Evolutionary conservation across 2,888 invertebrate species (phyloP), one percentile per base, ranked within the genome.

Genomic region (Sturmia bella): DNA sequence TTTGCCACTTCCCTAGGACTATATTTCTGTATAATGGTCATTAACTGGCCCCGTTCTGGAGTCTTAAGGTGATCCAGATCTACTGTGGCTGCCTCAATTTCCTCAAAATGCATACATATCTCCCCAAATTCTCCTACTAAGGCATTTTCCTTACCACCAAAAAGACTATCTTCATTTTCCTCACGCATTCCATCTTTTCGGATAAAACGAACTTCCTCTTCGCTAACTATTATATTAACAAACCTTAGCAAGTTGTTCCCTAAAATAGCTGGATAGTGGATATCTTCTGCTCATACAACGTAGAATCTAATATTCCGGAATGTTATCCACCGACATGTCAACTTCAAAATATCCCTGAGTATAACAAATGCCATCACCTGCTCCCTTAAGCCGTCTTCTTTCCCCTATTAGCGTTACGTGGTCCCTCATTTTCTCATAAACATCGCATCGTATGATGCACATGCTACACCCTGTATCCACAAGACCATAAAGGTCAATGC

Each of bases 191-290:
- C 27, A 27, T 4, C 27, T 27, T 27, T 27, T 27, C 3, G 27
- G 27, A 27, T 27, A 27, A 27, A 6, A 27, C 27, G 41, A 32
- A 81, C 78, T 1, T 72, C 80, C 2, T 77, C 74, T 5, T 57
- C 32, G 6, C 54, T 61, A 6, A 84, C 64, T 7, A 61, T n/a
- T 4, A 83, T 17, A 48, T 83, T 72, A 0, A 83, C 83, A 9
- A 70, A 72, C 2, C 24, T 73, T 2, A 82, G 43, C 0, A 84
- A 41, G 17, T 76, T 74, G 50, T 75, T 84, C 3, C 84, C 84
- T 5, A 84, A 41, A n/a, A 84, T 56, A 3, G 76, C 77, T 0
- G 76, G 48, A 48, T 74, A 83, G n/a, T 50, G 39, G n/a, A 83
- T 79, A 41, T 81, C 83, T 21, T 39, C 4, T 15, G 66, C 79